Evolutionary conservation across 2,888 invertebrate species (phyloP).

Genomic region (Oscheius sp.): DNA sequence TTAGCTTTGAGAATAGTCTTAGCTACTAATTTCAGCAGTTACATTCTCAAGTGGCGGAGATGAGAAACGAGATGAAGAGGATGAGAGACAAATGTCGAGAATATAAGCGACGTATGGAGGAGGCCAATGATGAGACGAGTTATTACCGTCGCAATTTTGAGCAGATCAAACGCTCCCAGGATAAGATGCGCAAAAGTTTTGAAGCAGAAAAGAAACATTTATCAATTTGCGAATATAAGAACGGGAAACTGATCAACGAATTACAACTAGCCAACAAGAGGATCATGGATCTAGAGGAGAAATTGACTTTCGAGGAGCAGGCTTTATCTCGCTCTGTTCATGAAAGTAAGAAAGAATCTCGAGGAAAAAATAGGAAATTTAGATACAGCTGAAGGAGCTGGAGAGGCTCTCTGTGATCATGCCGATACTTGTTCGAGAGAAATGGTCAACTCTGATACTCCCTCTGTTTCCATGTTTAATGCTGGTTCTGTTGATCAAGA

Average conservation of each 20-base stretch:
- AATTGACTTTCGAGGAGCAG: conserved; percentile 9
- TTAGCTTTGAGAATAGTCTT: neutral
- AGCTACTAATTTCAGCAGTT: neutral
- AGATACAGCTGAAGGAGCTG: conserved; percentile 16
- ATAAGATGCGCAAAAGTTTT: neutral
- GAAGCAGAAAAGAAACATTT: conserved; percentile 9
- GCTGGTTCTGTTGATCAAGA: conserved; percentile 25
- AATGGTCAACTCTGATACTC: conserved; percentile 25
- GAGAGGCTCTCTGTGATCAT: conserved; percentile 29
- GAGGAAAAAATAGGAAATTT: neutral
- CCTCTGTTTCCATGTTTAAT: conserved; percentile 28
- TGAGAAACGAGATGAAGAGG: neutral
- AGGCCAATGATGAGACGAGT: neutral
- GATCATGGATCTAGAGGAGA: conserved; percentile 14
- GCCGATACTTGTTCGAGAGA: conserved; percentile 4
- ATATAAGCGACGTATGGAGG: neutral
- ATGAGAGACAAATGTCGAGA: conserved; percentile 1
- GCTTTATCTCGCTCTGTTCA: neutral
- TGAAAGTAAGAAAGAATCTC: neutral
- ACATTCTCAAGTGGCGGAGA: neutral
- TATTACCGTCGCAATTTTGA: conserved; percentile 1
- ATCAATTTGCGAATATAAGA: neutral
- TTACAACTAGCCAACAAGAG: neutral
- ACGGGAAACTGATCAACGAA: neutral
- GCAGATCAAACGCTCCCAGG: neutral